These are phyloP conservation scores for Aythya baeri DNA, from an alignment of 2,113 vertebrate species.

Conservation along the genomic window DNA sequence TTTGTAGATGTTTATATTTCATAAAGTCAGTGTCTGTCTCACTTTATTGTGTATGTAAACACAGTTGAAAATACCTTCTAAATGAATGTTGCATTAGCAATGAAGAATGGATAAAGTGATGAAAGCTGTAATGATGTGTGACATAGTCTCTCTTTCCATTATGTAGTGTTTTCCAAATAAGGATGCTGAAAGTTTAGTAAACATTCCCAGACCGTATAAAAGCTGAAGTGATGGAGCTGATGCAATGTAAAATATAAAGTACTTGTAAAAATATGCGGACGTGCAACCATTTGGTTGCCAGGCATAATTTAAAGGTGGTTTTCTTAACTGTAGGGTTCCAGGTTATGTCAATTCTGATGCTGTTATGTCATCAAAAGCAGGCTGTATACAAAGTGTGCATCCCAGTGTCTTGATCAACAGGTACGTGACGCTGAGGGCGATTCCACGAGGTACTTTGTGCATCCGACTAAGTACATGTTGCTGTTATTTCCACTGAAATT, in stretches of 20 bases:
- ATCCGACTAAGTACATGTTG: neutral
- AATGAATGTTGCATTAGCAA: neutral
- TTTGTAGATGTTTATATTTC: neutral
- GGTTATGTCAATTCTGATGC: slow-evolving; percentile 44
- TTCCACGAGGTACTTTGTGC: neutral
- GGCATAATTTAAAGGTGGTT: slow-evolving; percentile 69
- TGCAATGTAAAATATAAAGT: slow-evolving; percentile 64
- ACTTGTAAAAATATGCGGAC: slow-evolving; percentile 71
- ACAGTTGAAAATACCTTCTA: neutral
- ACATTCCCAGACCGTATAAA: slow-evolving; percentile 76
- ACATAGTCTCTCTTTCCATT: slow-evolving; percentile 53
- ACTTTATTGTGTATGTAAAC: neutral
- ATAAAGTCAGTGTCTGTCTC: neutral
- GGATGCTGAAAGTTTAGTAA: slow-evolving; percentile 68
- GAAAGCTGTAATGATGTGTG: neutral
- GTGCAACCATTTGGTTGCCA: slow-evolving; percentile 65
- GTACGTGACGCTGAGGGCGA: neutral
- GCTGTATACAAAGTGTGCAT: slow-evolving; percentile 14
- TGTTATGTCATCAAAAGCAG: slow-evolving; percentile 60
- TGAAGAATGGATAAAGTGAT: slow-evolving; percentile 30
- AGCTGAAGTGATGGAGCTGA: slow-evolving; percentile 76
- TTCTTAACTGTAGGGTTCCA: slow-evolving; percentile 62
- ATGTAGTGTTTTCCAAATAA: slow-evolving; percentile 75
- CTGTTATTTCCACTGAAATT: neutral
- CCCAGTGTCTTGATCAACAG: slow-evolving; percentile 38